Conservation (phyloP, 2,888 invertebrate genomes). For the Sarcophaga subvicina region DNA sequence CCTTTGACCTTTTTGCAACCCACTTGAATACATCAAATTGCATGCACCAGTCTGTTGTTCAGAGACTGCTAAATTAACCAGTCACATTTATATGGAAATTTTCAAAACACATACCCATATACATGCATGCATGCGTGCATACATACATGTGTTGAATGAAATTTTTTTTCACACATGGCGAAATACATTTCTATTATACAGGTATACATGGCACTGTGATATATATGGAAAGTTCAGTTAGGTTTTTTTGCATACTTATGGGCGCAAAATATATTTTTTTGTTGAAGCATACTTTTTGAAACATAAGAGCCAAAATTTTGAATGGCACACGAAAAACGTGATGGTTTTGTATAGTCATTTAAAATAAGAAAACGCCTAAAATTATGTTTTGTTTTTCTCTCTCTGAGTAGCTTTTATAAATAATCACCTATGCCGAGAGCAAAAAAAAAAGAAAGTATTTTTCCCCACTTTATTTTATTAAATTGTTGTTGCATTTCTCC, state of each 20-base stretch:
- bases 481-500: not conserved
- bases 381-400: too few species aligned
- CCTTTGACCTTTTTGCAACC: slow-evolving; percentile 39
- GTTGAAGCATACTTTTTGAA: too few species aligned
- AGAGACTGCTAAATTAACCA: not conserved
- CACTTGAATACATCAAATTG: slow-evolving; percentile 40
- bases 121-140: not conserved
- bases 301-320: too few species aligned
- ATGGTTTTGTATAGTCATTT: too few species aligned
- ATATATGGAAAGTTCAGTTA: too few species aligned
- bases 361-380: too few species aligned
- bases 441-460: not conserved
- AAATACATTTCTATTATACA: slow-evolving; percentile 10
- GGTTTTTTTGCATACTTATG: too few species aligned
- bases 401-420: too few species aligned
- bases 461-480: not conserved
- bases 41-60: slow-evolving; percentile 26
- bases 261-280: too few species aligned
- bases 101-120: not conserved
- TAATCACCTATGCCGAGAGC: too few species aligned
- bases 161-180: slow-evolving; percentile 5
- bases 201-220: not conserved
- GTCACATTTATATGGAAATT: slow-evolving; percentile 3
- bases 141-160: too few species aligned
- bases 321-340: too few species aligned